Conservation (phyloP, 1,140 invertebrate species). For the Diorhabda elongata region DNA sequence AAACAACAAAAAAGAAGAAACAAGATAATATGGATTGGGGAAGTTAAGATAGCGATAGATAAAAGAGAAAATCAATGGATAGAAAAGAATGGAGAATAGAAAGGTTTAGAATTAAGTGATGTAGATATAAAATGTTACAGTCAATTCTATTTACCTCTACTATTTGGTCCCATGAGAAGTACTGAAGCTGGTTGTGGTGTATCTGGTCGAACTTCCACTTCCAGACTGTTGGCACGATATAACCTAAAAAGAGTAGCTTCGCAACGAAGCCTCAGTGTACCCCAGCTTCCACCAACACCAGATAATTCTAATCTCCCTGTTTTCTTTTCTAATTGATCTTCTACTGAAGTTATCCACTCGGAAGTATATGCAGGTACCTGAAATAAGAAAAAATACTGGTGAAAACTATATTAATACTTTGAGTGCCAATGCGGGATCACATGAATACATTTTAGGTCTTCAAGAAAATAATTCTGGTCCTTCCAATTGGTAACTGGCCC, state of each 20-base stretch:
- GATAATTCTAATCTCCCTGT: constrained; percentile 41
- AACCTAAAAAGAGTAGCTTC: constrained; percentile 42
- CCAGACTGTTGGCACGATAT: constrained; percentile 42
- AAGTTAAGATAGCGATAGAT: no score
- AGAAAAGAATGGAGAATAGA: no score
- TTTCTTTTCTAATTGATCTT: constrained; percentile 39
- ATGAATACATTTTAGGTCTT: no score
- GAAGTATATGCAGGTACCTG: constrained; percentile 46
- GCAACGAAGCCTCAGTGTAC: constrained; percentile 40
- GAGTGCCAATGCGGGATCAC: not conserved
- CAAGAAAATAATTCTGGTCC: not conserved
- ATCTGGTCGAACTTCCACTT: constrained; percentile 42
- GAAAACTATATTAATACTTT: not conserved
- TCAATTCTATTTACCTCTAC: constrained; percentile 27
- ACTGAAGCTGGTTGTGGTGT: constrained; percentile 43
- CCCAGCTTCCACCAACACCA: constrained; percentile 42
- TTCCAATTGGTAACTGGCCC: not conserved
- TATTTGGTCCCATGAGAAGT: constrained; percentile 39
- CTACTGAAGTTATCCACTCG: constrained; percentile 32
- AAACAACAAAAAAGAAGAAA: no score
- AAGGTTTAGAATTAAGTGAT: not conserved
- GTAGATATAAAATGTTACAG: not conserved
- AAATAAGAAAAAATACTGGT: constrained; percentile 18
- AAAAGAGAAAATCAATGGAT: no score
- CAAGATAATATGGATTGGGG: no score